Evolutionary conservation across 2,113 vertebrate species (phyloP), one percentile per base, ranked within the genome.

Genomic region (Parotia lawesii): DNA sequence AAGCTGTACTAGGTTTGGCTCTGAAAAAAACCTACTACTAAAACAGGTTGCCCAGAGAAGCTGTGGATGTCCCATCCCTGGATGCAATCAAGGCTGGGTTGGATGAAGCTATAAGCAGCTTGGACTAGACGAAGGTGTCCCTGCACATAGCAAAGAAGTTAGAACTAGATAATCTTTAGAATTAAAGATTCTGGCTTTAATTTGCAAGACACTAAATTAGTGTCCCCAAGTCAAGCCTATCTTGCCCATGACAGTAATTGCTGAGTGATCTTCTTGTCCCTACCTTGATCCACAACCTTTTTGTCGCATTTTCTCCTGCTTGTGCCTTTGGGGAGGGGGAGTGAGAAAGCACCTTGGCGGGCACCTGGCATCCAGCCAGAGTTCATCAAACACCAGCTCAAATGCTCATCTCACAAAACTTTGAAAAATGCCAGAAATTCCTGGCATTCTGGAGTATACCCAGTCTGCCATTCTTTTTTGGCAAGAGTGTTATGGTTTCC

Each of bases 81-180:
- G 15, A 29, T 58, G 37, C 2, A 0, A 5, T 33, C n/a, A 37
- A 12, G 3, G 6, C 10, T 0, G 0, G 16, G 23, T 1, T 58
- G 22, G 15, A 25, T 38, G 15, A 20, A 73, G 23, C 8, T 33
- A 4, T 11, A 23, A 37, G 58, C 12, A 65, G 5, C 7, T 16
- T 57, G 42, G 12, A 37, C 18, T 50, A 33, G 27, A 16, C 27
- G 27, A 80, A 65, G 4, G 10, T 44, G 33, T 65, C 33, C 15
- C 44, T 57, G 31, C 5, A 23, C 10, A 11, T 16, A 5, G 51
- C 12, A 38, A 48, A 47, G n/a, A 54, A 65, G 17, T 57, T 37
- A 72, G 27, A 44, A 37, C 8, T 28, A 66, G 6, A 27, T 21
- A 50, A 40, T 11, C 9, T 25, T 38, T 33, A 40, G 15, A 65